Base-by-base conservation (phyloP, 1,140 invertebrate species). In the Dendrolimus kikuchii region DNA sequence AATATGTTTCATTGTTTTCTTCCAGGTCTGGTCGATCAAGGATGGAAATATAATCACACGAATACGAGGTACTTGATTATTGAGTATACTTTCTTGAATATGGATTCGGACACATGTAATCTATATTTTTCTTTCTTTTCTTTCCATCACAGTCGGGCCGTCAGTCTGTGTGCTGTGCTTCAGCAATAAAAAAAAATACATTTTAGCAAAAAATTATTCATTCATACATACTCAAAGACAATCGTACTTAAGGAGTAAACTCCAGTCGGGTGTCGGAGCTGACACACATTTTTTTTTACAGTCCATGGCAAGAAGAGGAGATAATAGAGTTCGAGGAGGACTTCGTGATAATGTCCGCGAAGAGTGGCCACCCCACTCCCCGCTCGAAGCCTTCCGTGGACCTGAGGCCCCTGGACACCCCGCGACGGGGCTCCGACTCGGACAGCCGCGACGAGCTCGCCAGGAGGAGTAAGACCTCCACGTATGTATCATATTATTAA, bases 301-400 rank as follows among this genome's bases (percentile, higher is more conserved):
- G 84, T 8, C 71, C 81, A 0, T 88, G 86, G 86, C 72, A 82
- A 46, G 55, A 64, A 0, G 68, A 79, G n/a, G 86, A 88, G 49
- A n/a, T 79, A 37, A 56, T 87, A 41, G 86, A 88, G 52, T 87
- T 78, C 59, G 86, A 88, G 43, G 78, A 86, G 0, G 77, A 82
- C 38, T 88, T 79, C 61, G 66, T 82, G 9, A 79, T 88, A 8
- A 64, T 62, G 3, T 70, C 81, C 0, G 39, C 50, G 61, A 6
- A 64, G 42, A 0, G 41, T 51, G 0, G 55, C 50, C 0, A 5
- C 55, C 8, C 38, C 49, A 5, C 36, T 49, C 4, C 39, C 4
- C 51, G 5, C 36, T 42, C 45, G n/a, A 7, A 44, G 0, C 5
- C 36, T 2, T 5, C 9, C 45, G 7, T 54, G 0, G 57, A 55